Conservation (phyloP, 2,888 invertebrate genomes). For the Acleris laterana region DNA sequence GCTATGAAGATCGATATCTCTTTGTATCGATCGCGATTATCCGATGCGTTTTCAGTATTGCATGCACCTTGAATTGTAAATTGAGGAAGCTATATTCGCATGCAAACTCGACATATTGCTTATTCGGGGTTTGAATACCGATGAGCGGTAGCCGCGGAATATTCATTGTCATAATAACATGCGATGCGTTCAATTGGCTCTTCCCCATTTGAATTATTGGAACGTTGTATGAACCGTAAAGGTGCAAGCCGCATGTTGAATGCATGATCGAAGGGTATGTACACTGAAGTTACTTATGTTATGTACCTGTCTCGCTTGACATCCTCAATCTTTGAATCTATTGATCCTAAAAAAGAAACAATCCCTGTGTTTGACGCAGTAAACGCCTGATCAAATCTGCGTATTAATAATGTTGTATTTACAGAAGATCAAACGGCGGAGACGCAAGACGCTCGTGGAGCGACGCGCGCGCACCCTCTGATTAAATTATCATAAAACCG, state of each 20-base stretch:
- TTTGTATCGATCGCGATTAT: slow-evolving; percentile 72
- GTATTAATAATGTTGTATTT: slow-evolving; percentile 36
- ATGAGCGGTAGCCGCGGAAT: slow-evolving; percentile 57
- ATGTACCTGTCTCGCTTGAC: too few species aligned
- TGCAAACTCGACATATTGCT: slow-evolving; percentile 64
- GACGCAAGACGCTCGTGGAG: slow-evolving; percentile 37
- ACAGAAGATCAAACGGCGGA: slow-evolving; percentile 48
- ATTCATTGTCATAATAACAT: slow-evolving; percentile 53
- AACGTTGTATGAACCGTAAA: background rate
- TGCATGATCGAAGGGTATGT: too few species aligned
- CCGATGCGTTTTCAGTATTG: slow-evolving; percentile 52
- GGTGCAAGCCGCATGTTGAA: too few species aligned
- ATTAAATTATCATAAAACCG: slow-evolving; percentile 60
- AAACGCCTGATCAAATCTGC: slow-evolving; percentile 25
- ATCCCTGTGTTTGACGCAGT: slow-evolving; percentile 8
- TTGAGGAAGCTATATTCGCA: slow-evolving; percentile 60
- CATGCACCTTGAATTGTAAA: slow-evolving; percentile 64
- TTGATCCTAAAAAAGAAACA: slow-evolving; percentile 27
- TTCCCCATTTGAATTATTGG: slow-evolving; percentile 15
- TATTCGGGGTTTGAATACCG: slow-evolving; percentile 68
- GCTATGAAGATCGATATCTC: slow-evolving; percentile 75
- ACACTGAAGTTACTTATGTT: too few species aligned
- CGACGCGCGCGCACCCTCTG: slow-evolving; percentile 38
- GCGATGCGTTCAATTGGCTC: slow-evolving; percentile 21
- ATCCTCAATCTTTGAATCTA: slow-evolving; percentile 15